Evolutionary conservation across 2,113 vertebrate genomes (phyloP).

Genomic region (Aegithalos caudatus): DNA sequence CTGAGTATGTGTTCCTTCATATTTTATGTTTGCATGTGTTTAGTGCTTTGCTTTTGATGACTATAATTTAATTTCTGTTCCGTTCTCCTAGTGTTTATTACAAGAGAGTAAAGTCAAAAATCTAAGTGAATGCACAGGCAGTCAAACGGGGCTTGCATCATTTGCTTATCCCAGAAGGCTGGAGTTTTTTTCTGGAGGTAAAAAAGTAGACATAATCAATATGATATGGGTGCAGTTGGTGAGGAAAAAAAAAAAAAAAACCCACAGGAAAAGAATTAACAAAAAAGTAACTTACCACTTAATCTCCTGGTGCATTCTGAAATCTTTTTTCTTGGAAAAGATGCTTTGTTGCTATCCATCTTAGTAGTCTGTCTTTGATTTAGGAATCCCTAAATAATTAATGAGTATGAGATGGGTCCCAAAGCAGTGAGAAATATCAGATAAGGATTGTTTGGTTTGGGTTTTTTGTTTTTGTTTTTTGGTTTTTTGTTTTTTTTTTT

Average conservation of each 20-base stretch:
- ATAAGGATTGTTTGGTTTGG: not conserved
- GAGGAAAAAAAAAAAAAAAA: too few species aligned
- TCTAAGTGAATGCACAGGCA: not conserved
- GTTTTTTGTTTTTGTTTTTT: not conserved
- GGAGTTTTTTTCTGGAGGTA: not conserved
- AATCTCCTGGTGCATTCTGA: not conserved
- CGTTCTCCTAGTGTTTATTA: constrained; percentile 25
- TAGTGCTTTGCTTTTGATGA: constrained; percentile 31
- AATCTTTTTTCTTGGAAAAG: not conserved
- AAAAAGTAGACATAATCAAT: not conserved
- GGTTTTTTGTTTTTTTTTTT: too few species aligned
- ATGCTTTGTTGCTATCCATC: not conserved
- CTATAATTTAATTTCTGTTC: constrained; percentile 50
- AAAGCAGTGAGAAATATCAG: not conserved
- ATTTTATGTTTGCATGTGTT: constrained; percentile 51
- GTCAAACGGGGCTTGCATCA: not conserved
- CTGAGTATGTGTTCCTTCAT: constrained; percentile 27
- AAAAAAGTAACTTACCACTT: not conserved
- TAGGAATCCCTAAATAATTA: constrained; percentile 7
- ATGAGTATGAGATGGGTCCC: not conserved
- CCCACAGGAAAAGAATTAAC: not conserved
- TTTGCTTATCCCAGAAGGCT: not conserved
- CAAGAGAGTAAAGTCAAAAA: constrained; percentile 43
- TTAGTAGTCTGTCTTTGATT: not conserved
- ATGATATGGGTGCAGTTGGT: not conserved